Conservation (phyloP, 1,140 invertebrate species). For the Eciton burchellii region DNA sequence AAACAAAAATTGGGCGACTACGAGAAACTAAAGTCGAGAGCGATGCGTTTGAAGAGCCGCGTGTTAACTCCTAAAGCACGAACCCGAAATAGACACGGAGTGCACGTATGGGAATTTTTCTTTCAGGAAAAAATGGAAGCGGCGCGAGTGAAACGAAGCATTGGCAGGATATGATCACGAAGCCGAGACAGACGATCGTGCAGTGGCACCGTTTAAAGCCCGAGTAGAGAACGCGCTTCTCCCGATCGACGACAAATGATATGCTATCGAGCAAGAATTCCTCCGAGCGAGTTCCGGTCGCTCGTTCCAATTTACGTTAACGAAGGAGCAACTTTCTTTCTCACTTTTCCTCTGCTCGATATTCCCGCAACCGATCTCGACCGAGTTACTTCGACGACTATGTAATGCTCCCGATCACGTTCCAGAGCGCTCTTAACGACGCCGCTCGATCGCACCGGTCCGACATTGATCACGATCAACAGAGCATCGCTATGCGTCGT, state of each 20-base stretch:
- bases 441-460: constrained; percentile 32
- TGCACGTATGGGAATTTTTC: constrained; percentile 36
- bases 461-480: constrained; percentile 11
- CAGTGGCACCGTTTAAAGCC: constrained; percentile 96
- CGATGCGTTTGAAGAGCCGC: not conserved
- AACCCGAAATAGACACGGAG: not conserved
- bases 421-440: constrained; percentile 26
- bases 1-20: no score
- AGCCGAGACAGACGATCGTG: constrained; percentile 96
- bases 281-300: not conserved
- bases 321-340: constrained; percentile 11
- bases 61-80: constrained; percentile 4
- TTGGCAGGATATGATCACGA: constrained; percentile 98
- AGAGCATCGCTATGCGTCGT: not conserved
- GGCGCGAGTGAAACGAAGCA: constrained; percentile 97
- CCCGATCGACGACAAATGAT: constrained; percentile 54
- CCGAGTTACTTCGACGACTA: constrained; percentile 18
- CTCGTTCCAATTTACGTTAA: constrained; percentile 34
- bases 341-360: constrained; percentile 29
- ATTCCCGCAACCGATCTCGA: constrained; percentile 32
- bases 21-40: not conserved
- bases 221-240: constrained; percentile 87
- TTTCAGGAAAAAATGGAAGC: constrained; percentile 95
- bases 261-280: constrained; percentile 40
- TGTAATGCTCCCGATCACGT: not conserved